A percentile compares a stretch with the other conserved stretches of the same genome.
Conservation (phyloP, 2,888 invertebrate species). For the Himalopsyche japonica region DNA sequence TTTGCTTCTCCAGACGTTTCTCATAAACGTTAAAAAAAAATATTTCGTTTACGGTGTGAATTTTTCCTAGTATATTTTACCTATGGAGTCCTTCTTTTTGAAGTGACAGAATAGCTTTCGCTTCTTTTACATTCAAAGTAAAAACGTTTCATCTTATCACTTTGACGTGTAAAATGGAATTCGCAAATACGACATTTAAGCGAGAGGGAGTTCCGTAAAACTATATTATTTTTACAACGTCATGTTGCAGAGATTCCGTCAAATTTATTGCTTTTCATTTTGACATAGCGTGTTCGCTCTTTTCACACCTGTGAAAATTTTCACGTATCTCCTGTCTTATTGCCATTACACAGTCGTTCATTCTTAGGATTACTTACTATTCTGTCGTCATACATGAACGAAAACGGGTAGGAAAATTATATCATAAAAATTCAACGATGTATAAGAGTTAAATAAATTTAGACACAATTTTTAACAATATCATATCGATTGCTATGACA, state of each 20-base stretch:
- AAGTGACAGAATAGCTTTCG: too few relatives aligned
- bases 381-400: too few relatives aligned
- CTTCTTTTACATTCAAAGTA: background rate
- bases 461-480: too few relatives aligned
- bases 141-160: background rate
- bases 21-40: too few relatives aligned
- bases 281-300: slow-evolving; percentile 20
- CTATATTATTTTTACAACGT: background rate
- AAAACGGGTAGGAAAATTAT: too few relatives aligned
- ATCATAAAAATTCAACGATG: too few relatives aligned
- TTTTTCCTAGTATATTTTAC: too few relatives aligned
- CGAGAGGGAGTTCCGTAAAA: background rate
- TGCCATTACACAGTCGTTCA: background rate
- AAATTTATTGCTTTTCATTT: slow-evolving; percentile 28
- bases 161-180: background rate
- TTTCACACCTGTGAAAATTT: slow-evolving; percentile 23
- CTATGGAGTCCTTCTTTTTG: too few relatives aligned
- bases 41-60: too few relatives aligned
- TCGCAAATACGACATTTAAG: background rate
- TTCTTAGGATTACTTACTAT: background rate
- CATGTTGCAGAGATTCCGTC: background rate
- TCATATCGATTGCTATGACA: too few relatives aligned
- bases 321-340: background rate
- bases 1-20: too few relatives aligned
- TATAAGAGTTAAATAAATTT: too few relatives aligned